phyloP scores from a whole-genome alignment of 2,797 vertebrate genomes.

The Falco naumanni region DNA sequence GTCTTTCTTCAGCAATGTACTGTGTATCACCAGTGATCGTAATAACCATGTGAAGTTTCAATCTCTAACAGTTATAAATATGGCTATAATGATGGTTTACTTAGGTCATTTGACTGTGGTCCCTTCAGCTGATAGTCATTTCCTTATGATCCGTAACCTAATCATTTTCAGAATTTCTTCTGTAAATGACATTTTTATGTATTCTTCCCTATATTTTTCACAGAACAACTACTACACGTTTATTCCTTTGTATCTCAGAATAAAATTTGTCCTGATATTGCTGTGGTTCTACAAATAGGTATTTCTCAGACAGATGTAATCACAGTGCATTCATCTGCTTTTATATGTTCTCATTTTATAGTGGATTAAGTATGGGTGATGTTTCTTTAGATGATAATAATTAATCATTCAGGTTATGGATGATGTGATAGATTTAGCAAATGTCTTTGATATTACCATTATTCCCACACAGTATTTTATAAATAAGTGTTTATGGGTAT shows the following conservation, averaged over 20 bases:
- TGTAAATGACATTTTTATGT: neutral
- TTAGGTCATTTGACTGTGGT: neutral
- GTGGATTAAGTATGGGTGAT: neutral
- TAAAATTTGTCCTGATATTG: neutral
- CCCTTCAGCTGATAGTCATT: neutral
- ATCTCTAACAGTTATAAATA: neutral
- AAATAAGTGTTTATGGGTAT: neutral
- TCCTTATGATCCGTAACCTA: neutral
- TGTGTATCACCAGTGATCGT: accelerated
- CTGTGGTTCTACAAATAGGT: neutral
- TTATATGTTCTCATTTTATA: neutral
- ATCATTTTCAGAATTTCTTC: neutral
- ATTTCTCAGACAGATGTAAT: neutral
- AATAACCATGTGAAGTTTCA: neutral
- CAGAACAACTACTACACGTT: neutral
- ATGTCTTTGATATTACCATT: neutral
- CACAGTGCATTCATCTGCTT: neutral
- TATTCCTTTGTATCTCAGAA: neutral
- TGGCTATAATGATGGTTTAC: neutral
- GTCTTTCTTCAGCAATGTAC: neutral
- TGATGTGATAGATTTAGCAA: neutral
- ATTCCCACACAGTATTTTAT: neutral
- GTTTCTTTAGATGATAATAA: neutral
- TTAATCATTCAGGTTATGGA: neutral
- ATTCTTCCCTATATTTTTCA: neutral